These are phyloP conservation scores for Hemistola chrysoprasaria DNA, from an alignment of 2,888 invertebrate genomes.

Conservation along the genomic window DNA sequence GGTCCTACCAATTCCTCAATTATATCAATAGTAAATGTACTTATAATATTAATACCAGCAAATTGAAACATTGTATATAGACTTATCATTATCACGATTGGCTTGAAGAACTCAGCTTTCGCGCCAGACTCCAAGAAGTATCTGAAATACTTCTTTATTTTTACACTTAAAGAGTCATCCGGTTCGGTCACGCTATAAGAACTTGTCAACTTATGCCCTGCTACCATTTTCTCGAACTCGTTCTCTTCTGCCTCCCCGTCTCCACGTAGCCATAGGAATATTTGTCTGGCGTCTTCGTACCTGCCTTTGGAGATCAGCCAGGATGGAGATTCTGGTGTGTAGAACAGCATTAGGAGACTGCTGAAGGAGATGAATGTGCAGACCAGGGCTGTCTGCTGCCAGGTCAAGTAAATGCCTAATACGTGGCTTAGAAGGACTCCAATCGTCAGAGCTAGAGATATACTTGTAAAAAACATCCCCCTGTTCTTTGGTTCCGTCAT, in stretches of 20 bases:
- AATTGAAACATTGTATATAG: constrained; percentile 51
- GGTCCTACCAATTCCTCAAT: constrained; percentile 45
- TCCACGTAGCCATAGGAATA: constrained; percentile 80
- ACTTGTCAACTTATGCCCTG: constrained; percentile 36
- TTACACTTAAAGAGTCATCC: no score
- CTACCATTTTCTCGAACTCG: constrained; percentile 24
- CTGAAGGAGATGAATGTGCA: constrained; percentile 62
- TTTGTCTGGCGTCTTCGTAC: constrained; percentile 70
- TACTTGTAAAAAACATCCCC: constrained; percentile 79
- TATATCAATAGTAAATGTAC: constrained; percentile 44
- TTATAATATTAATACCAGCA: constrained; percentile 36
- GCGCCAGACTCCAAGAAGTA: constrained; percentile 36
- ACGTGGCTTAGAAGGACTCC: constrained; percentile 82
- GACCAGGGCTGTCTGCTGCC: constrained; percentile 76
- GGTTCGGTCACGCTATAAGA: no score
- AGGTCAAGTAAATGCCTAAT: constrained; percentile 79
- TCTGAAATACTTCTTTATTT: constrained; percentile 25
- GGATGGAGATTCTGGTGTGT: constrained; percentile 82
- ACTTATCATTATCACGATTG: constrained; percentile 56
- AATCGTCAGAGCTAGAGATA: constrained; percentile 77
- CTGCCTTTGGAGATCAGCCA: constrained; percentile 82
- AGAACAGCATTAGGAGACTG: constrained; percentile 56
- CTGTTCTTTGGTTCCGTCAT: constrained; percentile 79
- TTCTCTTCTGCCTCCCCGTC: constrained; percentile 53
- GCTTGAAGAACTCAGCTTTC: constrained; percentile 56